Evolutionary conservation across 2,797 vertebrate genomes (phyloP), one percentile per base, ranked within the genome.

Genomic region (Melanotaenia maccullochi): DNA sequence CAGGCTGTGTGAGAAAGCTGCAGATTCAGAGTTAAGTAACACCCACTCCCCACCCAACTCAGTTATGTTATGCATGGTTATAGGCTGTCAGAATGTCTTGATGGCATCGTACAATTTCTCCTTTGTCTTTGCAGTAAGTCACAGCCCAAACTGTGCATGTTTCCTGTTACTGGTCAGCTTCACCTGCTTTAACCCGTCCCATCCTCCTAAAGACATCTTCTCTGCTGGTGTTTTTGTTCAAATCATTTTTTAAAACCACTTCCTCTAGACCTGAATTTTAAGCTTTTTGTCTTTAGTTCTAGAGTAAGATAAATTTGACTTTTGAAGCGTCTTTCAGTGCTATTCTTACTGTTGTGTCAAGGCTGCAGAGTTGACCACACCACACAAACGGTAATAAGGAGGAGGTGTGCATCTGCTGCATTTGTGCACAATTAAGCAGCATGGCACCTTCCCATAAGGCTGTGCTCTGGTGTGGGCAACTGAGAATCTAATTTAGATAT

Each of bases 31-130:
- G 65, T 72, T 66, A 65, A 66, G 44, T 22, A 56, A 68, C 59
- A 47, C 14, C 55, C 47, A 8, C n/a, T 22, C 47, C n/a, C 7
- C 47, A 22, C 47, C 44, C 44, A n/a, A 2, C 47, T 22, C 14
- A 2, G 14, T 86, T 67, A 28, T 73, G 81, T 68, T 57, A 67
- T 75, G 56, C 56, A 69, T 78, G 76, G 86, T 79, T 85, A 82
- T 62, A 9, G 38, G 36, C 78, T 83, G 76, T 66, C 54, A 57
- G 51, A 57, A 18, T 3, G 42, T 57, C 54, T 81, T 52, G 47
- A 68, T 65, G 55, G 62, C 59, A 3, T 35, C 13, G 56, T 28
- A 54, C 55, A 20, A 28, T 60, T 60, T 78, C 36, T 62, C 0
- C 3, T 9, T 36, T 56, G 36, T 51, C 58, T 57, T 42, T 49